These are phyloP conservation scores for Brenthis hecate DNA, from an alignment of 2,888 invertebrate species.

Conservation along the genomic window DNA sequence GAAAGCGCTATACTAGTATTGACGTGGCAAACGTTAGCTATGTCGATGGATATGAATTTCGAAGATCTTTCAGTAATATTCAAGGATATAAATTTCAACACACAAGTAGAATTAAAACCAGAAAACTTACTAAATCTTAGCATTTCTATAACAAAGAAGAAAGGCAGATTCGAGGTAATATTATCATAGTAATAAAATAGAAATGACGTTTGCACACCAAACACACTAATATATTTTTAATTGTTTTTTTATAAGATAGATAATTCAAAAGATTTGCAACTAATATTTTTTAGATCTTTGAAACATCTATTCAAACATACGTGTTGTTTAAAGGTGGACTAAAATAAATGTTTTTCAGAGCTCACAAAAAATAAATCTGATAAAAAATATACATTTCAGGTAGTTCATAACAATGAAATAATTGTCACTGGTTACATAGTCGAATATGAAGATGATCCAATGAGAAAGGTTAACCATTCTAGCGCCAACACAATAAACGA, in stretches of 20 bases:
- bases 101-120: slow-evolving; percentile 5
- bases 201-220: no score
- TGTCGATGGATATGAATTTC: slow-evolving; percentile 76
- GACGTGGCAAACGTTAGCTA: slow-evolving; percentile 86
- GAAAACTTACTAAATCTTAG: slow-evolving; percentile 12
- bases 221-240: no score
- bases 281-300: background rate
- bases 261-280: no score
- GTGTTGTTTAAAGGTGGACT: no score
- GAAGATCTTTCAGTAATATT: slow-evolving; percentile 83
- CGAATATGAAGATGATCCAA: background rate
- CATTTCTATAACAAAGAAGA: slow-evolving; percentile 2
- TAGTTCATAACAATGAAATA: slow-evolving; percentile 1
- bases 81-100: background rate
- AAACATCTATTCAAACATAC: no score
- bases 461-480: background rate
- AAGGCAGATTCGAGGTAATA: slow-evolving; percentile 8
- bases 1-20: slow-evolving; percentile 87
- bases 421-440: slow-evolving; percentile 8
- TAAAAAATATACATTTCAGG: background rate
- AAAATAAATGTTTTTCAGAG: background rate
- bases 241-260: no score
- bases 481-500: background rate
- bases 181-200: no score
- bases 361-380: background rate